Base-by-base conservation (phyloP, 2,888 invertebrate genomes). In the Dynastes tityus region DNA sequence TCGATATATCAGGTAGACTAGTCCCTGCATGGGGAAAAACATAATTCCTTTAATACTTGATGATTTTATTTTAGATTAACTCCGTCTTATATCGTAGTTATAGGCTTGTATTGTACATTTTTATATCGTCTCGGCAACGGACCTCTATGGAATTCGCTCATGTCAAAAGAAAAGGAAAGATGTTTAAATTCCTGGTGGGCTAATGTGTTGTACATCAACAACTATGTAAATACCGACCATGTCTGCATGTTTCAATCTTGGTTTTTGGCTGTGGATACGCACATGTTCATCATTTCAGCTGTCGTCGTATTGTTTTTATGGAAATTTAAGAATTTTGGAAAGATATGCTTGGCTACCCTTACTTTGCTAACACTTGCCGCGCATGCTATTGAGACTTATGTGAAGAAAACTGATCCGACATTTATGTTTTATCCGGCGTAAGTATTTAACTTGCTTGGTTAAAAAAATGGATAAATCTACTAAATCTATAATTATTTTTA, bases 191-290 rank as follows among this genome's bases (percentile, higher is more conserved):
- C 93, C 0, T 95, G 95, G 94, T 95, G 95, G 95, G 87, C 93
- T 0, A 95, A 95, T 86, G 89, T 95, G 63, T 87, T 95, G 49
- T 95, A 95, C 86, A 90, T 95, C 70, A 95, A 95, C 84, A 95
- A 95, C 85, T 95, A 95, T 84, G 89, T 94, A 13, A 91, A 91
- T 67, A 92, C 92, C 2, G 93, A 93, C 81, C 87, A 91, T 83
- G 84, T 93, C 93, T 94, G 93, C 82, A 94, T 94, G 93, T 94
- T 93, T 87, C 93, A 94, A 87, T 93, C 94, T 0, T 94, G 94
- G 94, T 94, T 93, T 83, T 88, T 94, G 77, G 88, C 90, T 4
- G 87, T 85, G 1, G 89, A 88, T 82, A 88, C 86, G 45, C 89
- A 89, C 78, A 80, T 89, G 49, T 89, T 88, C 88, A 90, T 94